These are phyloP conservation scores for Doryteuthis pealeii DNA, from an alignment of 1,140 invertebrate species.

Conservation along the genomic window DNA sequence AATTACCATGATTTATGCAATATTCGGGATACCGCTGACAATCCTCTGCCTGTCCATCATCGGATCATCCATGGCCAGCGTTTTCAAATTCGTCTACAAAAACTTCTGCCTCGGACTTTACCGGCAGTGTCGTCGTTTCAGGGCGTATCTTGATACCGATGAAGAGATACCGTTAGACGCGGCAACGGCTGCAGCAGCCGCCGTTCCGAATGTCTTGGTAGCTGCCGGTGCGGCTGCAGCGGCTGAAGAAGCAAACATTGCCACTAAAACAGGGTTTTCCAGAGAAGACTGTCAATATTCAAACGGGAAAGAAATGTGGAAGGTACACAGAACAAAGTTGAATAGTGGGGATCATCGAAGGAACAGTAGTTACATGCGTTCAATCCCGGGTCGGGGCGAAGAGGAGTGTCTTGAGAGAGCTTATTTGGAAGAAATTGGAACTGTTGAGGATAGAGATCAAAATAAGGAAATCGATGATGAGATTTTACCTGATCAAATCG, in stretches of 20 bases:
- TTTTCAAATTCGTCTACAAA: constrained; percentile 74
- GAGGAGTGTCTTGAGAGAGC: not conserved
- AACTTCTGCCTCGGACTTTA: constrained; percentile 15
- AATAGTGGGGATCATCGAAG: not conserved
- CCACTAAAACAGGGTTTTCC: not conserved
- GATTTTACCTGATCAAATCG: not conserved
- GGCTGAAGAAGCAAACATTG: not conserved
- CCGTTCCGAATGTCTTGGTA: not conserved
- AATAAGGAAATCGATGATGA: not conserved
- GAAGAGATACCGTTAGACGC: not conserved
- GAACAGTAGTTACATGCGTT: not conserved
- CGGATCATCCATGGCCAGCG: constrained; percentile 88
- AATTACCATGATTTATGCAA: constrained; percentile 89
- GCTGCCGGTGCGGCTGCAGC: not conserved
- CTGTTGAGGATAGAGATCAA: not conserved
- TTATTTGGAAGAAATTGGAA: not conserved
- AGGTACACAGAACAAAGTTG: not conserved
- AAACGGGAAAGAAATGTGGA: not conserved
- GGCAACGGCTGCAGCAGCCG: not conserved
- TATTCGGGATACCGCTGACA: constrained; percentile 93
- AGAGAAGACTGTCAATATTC: not conserved
- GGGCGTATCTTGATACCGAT: not conserved
- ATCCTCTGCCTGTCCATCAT: constrained; percentile 87
- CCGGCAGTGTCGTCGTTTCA: not conserved
- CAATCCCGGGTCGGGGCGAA: not conserved